Conservation (phyloP, 2,888 invertebrate species). For the Sphinx pinastri region DNA sequence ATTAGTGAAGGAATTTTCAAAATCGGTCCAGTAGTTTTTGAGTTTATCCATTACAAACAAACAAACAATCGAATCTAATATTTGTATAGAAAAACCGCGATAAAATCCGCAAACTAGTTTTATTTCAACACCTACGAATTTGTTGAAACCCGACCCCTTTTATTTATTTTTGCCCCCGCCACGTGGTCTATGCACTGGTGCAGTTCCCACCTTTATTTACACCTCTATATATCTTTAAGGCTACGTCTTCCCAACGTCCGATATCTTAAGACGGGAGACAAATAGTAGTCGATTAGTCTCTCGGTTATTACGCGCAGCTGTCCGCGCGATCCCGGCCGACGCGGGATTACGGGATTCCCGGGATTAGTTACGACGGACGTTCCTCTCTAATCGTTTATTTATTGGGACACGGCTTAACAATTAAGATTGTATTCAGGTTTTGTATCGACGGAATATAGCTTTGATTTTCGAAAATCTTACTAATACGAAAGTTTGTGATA, state of each 20-base stretch:
- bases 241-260: background rate
- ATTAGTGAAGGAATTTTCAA: too few species aligned
- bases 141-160: too few species aligned
- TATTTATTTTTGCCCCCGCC: too few species aligned
- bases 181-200: too few species aligned
- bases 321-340: slow-evolving; percentile 12
- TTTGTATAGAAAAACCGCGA: too few species aligned
- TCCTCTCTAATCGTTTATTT: background rate
- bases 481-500: too few species aligned
- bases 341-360: slow-evolving; percentile 19
- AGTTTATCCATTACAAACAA: too few species aligned
- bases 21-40: too few species aligned
- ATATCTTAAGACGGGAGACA: slow-evolving; percentile 25
- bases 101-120: too few species aligned
- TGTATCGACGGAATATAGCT: background rate
- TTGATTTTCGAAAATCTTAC: background rate
- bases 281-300: slow-evolving; percentile 21
- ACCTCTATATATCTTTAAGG: background rate
- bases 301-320: slow-evolving; percentile 26
- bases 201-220: too few species aligned
- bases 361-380: slow-evolving; percentile 11
- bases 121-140: too few species aligned
- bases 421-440: background rate
- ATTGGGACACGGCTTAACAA: background rate
- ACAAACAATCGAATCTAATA: too few species aligned